Percentiles rank a stretch among this genome's conserved stretches.
These are phyloP conservation scores for Cassiopea andromeda DNA, from an alignment of 30 jellyfish, hydroid and myxozoan genomes.

Conservation along the genomic window DNA sequence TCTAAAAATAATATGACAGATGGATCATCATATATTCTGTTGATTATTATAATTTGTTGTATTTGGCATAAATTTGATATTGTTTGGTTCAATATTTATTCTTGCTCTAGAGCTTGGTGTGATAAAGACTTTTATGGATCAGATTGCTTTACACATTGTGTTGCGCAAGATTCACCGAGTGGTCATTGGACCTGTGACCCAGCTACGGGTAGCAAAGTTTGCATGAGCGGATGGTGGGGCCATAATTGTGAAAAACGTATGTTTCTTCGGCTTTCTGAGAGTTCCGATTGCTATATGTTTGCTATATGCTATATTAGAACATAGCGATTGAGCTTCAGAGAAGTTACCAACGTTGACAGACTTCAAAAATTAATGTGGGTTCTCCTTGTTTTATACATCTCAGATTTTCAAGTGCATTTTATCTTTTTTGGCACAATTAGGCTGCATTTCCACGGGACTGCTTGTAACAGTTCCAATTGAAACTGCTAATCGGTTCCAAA, in stretches of 20 bases:
- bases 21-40: not conserved
- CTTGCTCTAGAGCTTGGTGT: conserved; percentile 63
- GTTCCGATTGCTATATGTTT: no score
- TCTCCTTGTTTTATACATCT: no score
- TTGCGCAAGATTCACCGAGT: conserved; percentile 46
- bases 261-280: not conserved
- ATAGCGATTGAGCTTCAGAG: no score
- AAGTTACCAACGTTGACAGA: no score
- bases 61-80: not conserved
- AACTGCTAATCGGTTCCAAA: no score
- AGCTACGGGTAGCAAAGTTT: conserved; percentile 76
- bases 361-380: no score
- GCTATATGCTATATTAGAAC: no score
- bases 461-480: no score
- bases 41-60: not conserved
- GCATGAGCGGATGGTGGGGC: conserved; percentile 86
- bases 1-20: not conserved
- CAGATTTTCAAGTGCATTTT: no score
- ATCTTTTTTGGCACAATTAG: no score
- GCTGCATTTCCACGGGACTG: no score
- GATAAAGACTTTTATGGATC: conserved; percentile 64
- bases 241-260: conserved; percentile 69
- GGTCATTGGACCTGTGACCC: conserved; percentile 80
- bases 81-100: no score
- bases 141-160: conserved; percentile 72